Evolutionary conservation across 2,888 invertebrate genomes (phyloP).

Genomic region (Pherbina coryleti): DNA sequence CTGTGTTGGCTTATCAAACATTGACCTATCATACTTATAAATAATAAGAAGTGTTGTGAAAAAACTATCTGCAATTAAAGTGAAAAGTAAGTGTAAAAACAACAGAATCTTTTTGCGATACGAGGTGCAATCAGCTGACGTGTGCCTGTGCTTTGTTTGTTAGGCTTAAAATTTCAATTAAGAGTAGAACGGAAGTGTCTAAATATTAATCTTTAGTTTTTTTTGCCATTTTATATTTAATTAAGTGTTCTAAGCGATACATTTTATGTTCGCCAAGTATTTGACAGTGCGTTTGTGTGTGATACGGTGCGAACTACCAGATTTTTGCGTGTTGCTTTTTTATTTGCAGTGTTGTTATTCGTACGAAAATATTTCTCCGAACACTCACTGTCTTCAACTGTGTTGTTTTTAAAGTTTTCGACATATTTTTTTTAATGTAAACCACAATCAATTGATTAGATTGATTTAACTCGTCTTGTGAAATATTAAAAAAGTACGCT

Average conservation of each 20-base stretch:
- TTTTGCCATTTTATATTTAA: no score
- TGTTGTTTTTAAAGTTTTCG: slow-evolving; percentile 27
- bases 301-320: no score
- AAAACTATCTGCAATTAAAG: no score
- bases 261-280: background rate
- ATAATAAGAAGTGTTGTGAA: background rate
- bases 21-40: background rate
- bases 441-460: background rate
- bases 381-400: slow-evolving; percentile 34
- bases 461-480: slow-evolving; percentile 3
- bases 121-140: no score
- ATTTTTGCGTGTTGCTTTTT: no score
- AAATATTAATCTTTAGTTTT: background rate
- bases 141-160: no score
- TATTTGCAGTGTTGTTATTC: no score
- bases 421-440: slow-evolving; percentile 30
- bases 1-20: background rate
- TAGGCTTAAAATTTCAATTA: no score
- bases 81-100: no score
- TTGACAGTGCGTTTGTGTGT: background rate
- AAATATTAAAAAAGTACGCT: background rate
- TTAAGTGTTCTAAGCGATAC: background rate
- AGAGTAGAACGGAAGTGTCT: no score
- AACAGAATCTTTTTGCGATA: no score
- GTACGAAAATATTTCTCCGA: background rate